Evolutionary conservation across 2,113 vertebrate genomes (phyloP), one percentile per base, ranked within the genome.

Genomic region (Atherinomorus stipes): DNA sequence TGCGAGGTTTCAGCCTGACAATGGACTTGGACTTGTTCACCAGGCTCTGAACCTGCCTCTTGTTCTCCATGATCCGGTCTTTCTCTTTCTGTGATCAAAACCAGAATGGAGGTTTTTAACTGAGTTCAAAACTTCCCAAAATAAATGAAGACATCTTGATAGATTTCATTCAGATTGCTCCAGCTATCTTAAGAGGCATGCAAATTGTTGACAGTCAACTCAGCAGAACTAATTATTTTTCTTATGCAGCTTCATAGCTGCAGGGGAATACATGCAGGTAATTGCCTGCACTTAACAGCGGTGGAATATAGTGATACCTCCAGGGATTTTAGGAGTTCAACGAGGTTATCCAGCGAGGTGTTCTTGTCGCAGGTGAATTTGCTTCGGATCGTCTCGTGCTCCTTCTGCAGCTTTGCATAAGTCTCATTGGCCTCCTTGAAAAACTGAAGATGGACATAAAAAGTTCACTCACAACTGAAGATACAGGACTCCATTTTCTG

Each of bases 361-460:
- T 85, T 94, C 88, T 95, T 99, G 90, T 98, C 95, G 52, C 96
- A 98, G 49, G 76, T 83, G 83, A 95, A 99, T 74, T 94, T 98
- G 90, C 91, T 96, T 18, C 95, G 92, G 84, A 98, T 95, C 31
- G 74, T 89, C 54, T 97, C 94, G 0, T 97, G 94, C 21, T 97
- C 90, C 63, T 94, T 96, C 81, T 96, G 95, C 85, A 99, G 93
- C 84, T 96, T 97, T 2, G 64, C 72, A 64, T 98, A 91, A 0
- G 95, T 97, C 12, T 96, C 94, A 50, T 95, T 95, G 18, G 97
- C 96, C 77, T 99, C 98, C 87, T 96, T 97, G 86, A 99, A 99
- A 89, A 98, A 99, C 98, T 99, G 44, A 0, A 52, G 19, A 62
- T 3, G 19, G 34, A 21, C 21, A 31, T 0, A 8, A 4, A 38